phyloP scores from a whole-genome alignment of 1,140 invertebrate species.

The Phortica variegata region DNA sequence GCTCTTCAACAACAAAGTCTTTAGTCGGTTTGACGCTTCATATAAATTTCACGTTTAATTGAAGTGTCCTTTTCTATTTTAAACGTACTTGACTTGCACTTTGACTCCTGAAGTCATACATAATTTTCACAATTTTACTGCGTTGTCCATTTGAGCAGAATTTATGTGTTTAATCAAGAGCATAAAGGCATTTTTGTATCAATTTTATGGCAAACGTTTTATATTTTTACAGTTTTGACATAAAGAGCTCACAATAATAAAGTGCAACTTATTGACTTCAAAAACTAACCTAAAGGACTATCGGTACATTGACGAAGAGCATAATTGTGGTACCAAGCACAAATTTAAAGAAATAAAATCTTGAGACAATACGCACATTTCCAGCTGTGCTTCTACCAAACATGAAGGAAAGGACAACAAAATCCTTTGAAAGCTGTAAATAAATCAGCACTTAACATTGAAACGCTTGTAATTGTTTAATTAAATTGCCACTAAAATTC shows the following conservation, averaged over 20 bases:
- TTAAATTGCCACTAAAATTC: constrained; percentile 51
- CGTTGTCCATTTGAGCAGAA: neutral
- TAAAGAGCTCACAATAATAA: too few species aligned
- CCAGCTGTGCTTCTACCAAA: too few species aligned
- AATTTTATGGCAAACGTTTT: too few species aligned
- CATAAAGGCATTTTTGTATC: too few species aligned
- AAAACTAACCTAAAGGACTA: too few species aligned
- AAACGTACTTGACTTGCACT: constrained; percentile 7
- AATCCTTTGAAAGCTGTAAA: constrained; percentile 1
- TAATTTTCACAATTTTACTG: neutral
- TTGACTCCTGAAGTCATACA: neutral
- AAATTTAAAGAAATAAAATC: too few species aligned
- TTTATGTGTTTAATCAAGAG: too few species aligned
- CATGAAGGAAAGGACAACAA: too few species aligned
- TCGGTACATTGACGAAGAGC: too few species aligned
- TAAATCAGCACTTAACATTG: constrained; percentile 34
- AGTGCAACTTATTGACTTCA: too few species aligned
- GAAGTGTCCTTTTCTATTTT: constrained; percentile 33
- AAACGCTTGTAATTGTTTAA: constrained; percentile 51
- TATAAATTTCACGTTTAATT: constrained; percentile 53
- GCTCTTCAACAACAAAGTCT: constrained; percentile 35
- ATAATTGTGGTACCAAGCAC: too few species aligned
- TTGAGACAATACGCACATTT: too few species aligned
- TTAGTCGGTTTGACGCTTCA: constrained; percentile 42
- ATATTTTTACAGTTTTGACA: neutral